These are phyloP conservation scores for Montipora capricornis DNA, from an alignment of 64 coral and sea anemone species.

Conservation along the genomic window DNA sequence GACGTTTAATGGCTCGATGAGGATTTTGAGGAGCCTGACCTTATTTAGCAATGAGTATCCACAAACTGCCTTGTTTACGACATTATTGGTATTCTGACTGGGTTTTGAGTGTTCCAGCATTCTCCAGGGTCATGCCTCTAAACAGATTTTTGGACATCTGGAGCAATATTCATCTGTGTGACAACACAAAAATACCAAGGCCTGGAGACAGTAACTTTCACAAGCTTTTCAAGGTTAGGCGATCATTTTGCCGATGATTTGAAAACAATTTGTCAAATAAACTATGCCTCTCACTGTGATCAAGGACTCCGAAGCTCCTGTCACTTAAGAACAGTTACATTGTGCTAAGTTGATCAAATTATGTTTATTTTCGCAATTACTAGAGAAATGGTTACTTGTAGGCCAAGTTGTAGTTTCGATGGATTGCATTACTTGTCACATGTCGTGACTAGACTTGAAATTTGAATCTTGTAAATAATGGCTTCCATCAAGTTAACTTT, in stretches of 20 bases:
- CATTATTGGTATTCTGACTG: conserved; percentile 65
- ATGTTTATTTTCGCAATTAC: conserved; percentile 1
- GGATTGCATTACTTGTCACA: conserved; percentile 10
- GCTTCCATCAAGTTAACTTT: conserved; percentile 10
- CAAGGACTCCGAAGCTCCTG: not conserved
- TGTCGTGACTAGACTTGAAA: not conserved
- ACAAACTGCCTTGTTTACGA: conserved; percentile 24
- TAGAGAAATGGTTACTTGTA: not conserved
- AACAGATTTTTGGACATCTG: conserved; percentile 45
- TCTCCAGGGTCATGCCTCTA: conserved; percentile 34
- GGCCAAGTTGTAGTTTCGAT: not conserved
- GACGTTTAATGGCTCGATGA: conserved; percentile 19
- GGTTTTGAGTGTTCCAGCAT: conserved; percentile 49
- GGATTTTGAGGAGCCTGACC: conserved; percentile 24
- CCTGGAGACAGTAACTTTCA: conserved; percentile 36
- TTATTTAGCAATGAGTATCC: conserved; percentile 47
- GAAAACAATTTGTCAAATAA: not conserved
- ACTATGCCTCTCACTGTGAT: not conserved
- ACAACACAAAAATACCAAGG: conserved; percentile 54
- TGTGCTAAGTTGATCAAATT: not conserved
- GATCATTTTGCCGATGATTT: conserved; percentile 12
- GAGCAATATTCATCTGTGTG: conserved; percentile 48
- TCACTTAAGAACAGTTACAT: not conserved
- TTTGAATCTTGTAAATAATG: conserved; percentile 17
- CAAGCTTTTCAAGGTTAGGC: conserved; percentile 58